Percentiles rank a stretch among this genome's conserved stretches.
Conservation (phyloP, 2,797 vertebrate species). For the Acanthopagrus latus region DNA sequence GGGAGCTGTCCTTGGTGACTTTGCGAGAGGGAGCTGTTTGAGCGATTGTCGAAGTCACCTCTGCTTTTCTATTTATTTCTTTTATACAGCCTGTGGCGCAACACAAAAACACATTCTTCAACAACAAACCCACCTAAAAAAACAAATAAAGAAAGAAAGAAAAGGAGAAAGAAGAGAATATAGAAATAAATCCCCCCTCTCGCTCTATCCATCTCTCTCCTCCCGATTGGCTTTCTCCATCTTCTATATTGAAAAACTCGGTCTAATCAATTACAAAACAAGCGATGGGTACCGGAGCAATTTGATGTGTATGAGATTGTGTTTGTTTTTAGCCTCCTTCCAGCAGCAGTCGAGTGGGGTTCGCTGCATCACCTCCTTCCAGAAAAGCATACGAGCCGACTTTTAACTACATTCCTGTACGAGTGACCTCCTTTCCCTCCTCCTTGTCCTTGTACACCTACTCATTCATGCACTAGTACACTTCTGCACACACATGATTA, state of each 20-base stretch:
- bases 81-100: constrained; percentile 28
- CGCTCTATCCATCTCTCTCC: constrained; percentile 13
- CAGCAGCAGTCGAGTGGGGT: constrained; percentile 9
- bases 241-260: constrained; percentile 21
- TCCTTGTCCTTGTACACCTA: constrained; percentile 36
- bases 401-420: constrained; percentile 34
- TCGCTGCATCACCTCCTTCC: constrained; percentile 35
- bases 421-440: constrained; percentile 44
- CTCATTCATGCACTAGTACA: constrained; percentile 53
- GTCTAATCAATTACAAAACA: constrained; percentile 34
- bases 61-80: constrained; percentile 32
- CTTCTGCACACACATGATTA: constrained; percentile 22
- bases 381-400: constrained; percentile 32
- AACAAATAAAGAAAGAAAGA: no score
- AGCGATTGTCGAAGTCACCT: constrained; percentile 54
- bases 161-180: constrained; percentile 8
- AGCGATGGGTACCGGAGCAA: neutral
- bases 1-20: constrained; percentile 50
- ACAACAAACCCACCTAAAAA: neutral
- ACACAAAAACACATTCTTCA: constrained; percentile 39
- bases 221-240: constrained; percentile 13
- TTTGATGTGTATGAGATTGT: neutral
- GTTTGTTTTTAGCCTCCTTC: constrained; percentile 33
- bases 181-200: constrained; percentile 33
- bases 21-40: constrained; percentile 43